Conservation (phyloP, 2,888 invertebrate genomes). For the Drosophila robusta region DNA sequence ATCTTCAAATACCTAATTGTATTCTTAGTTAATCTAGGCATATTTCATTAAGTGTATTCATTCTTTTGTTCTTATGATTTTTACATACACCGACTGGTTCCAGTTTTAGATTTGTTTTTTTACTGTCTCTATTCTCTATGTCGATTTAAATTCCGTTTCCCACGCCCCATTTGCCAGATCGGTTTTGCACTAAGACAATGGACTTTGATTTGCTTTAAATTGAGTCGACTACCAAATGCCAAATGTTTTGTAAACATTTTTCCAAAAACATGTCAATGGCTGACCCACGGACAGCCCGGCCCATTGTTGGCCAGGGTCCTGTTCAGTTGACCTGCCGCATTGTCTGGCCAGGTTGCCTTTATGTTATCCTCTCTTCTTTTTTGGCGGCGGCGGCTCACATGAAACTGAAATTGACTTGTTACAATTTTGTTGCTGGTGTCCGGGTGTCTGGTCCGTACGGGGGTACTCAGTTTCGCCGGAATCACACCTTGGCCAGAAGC, state of each 20-base stretch:
- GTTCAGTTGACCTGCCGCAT: constrained; percentile 52
- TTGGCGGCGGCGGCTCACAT: constrained; percentile 40
- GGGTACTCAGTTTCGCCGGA: constrained; percentile 60
- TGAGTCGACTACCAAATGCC: constrained; percentile 53
- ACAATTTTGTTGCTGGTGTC: constrained; percentile 59
- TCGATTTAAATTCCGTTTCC: constrained; percentile 40
- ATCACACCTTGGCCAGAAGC: constrained; percentile 72
- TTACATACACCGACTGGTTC: constrained; percentile 1
- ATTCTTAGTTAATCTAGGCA: neutral
- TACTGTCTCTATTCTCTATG: neutral
- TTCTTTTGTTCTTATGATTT: constrained; percentile 1
- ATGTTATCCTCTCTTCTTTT: constrained; percentile 4
- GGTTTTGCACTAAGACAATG: constrained; percentile 52
- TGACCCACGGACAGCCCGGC: constrained; percentile 29
- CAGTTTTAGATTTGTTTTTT: neutral
- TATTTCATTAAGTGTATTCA: neutral
- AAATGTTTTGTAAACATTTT: constrained; percentile 81
- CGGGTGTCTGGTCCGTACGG: constrained; percentile 32
- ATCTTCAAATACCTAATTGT: neutral
- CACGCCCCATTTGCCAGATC: constrained; percentile 56
- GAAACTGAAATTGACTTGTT: constrained; percentile 74
- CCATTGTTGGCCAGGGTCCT: constrained; percentile 49
- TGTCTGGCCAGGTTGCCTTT: constrained; percentile 51
- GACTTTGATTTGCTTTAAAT: constrained; percentile 68
- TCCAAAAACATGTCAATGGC: constrained; percentile 73